Base-by-base conservation (phyloP, 2,888 invertebrate species). In the Athalia circularis region DNA sequence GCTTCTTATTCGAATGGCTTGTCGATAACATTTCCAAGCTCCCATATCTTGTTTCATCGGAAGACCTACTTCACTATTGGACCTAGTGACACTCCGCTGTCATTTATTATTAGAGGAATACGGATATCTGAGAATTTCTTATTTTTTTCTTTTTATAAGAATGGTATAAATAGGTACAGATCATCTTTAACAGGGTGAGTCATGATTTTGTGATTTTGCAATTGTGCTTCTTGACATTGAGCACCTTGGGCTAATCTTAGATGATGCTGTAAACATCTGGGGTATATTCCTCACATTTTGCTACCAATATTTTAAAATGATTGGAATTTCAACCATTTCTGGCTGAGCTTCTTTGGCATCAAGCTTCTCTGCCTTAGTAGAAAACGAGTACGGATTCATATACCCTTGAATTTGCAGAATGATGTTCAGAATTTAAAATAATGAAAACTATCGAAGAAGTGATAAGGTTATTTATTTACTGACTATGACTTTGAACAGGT, bases 401-500 rank as follows among this genome's bases (percentile, higher is more conserved):
- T 29, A 2, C 29, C 29, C 29, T 29, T 29, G 29, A 29, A 29
- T 29, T 29, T 29, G 29, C 29, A 29, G 29, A 29, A 29, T 1
- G 29, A 29, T 29, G 29, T 29, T 29, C 29, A 29, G 29, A 29
- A 29, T 29, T 29, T 29, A 1, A 29, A 29, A 29, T 29, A 29
- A 29, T 29, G 29, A 29, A 29, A 29, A 29, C 29, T 29, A 29
- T 29, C 29, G 29, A 2, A 29, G 29, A 29, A 29, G 2, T 29
- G 29, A 29, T 29, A 29, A 29, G 29, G 29, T 29, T 54, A 57
- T 9, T 54, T 3, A 61, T 9, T 52, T 48, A 47, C 9, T 2
- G 29, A 48, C 11, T 48, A 59, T 72, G 6, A 8, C n/a, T 9
- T 72, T 57, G 5, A 70, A 52, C 80, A 98, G 98, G 96, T 97